A percentile compares a stretch with the other conserved stretches of the same genome.
Evolutionary conservation across 2,797 vertebrate genomes (phyloP).

Genomic region (Avahi laniger): DNA sequence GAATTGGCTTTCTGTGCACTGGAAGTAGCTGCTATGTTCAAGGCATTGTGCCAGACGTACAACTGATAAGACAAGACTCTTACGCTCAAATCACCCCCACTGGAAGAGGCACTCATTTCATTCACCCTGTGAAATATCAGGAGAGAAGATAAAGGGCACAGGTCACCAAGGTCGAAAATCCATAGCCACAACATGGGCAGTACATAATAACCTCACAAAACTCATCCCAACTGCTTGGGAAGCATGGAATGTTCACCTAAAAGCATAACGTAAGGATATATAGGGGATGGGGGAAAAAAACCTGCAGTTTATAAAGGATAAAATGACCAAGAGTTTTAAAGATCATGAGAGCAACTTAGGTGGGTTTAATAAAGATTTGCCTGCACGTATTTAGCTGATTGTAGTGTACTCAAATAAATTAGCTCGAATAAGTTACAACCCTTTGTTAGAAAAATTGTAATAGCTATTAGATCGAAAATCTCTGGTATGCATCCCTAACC

Average conservation of each 20-base stretch:
- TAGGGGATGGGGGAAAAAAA: not conserved
- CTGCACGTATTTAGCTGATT: not conserved
- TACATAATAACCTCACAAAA: not conserved
- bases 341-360: not conserved
- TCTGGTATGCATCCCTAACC: not conserved
- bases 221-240: not conserved
- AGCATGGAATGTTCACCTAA: not conserved
- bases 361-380: not conserved
- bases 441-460: not conserved
- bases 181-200: not conserved
- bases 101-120: not conserved
- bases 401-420: not conserved
- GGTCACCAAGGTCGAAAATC: not conserved
- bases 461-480: not conserved
- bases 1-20: not conserved
- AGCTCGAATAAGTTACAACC: not conserved
- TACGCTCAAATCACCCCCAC: not conserved
- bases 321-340: conserved; percentile 1
- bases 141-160: not conserved
- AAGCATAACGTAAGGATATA: not conserved
- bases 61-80: not conserved
- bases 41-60: not conserved
- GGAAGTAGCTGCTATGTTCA: not conserved
- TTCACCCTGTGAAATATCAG: not conserved
- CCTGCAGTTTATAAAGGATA: not conserved